Conservation (phyloP, 1,140 invertebrate species). For the Wasmannia auropunctata region DNA sequence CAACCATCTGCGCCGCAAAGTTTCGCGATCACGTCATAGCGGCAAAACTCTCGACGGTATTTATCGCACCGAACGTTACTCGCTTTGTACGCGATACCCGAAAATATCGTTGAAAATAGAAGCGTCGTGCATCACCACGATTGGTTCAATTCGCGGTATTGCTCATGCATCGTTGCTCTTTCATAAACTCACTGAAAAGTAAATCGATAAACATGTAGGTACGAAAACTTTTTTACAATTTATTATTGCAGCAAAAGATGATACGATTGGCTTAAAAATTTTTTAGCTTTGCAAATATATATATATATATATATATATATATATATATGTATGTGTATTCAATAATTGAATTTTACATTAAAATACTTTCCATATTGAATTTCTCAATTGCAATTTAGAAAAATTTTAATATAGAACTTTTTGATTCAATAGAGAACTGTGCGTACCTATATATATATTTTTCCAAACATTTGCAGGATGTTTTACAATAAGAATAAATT, state of each 20-base stretch:
- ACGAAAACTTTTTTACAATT: constrained; percentile 29
- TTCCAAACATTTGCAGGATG: background rate
- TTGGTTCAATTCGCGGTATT: constrained; percentile 57
- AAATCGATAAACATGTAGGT: constrained; percentile 26
- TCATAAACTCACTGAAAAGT: constrained; percentile 22
- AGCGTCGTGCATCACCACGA: constrained; percentile 32
- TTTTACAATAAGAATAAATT: background rate
- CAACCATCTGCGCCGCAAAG: constrained; percentile 48
- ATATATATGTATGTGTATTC: background rate
- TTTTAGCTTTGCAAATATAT: background rate
- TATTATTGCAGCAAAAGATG: background rate
- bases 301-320: background rate
- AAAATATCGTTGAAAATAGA: constrained; percentile 41
- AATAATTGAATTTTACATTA: background rate
- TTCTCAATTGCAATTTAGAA: background rate
- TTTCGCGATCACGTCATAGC: constrained; percentile 30
- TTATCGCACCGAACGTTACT: constrained; percentile 48
- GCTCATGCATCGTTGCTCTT: constrained; percentile 39
- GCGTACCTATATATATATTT: background rate
- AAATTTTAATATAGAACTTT: no score
- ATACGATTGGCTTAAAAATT: background rate
- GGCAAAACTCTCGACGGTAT: constrained; percentile 34
- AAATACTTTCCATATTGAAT: background rate
- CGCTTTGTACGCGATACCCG: constrained; percentile 40
- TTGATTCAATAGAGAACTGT: background rate